Conservation (phyloP, 2,888 invertebrate species). For the Lottia gigantea region DNA sequence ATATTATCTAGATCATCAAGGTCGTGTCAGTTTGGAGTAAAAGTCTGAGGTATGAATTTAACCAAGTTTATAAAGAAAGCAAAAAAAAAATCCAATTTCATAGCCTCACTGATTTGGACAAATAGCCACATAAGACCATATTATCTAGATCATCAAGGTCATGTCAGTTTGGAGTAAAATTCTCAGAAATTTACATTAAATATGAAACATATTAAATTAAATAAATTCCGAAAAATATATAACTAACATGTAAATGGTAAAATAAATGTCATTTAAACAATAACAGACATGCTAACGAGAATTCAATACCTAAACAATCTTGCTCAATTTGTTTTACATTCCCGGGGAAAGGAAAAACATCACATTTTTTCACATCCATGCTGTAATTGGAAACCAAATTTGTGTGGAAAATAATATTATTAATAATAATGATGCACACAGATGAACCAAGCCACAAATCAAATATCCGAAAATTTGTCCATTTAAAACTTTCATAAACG, state of each 20-base stretch:
- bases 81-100: background rate
- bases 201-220: background rate
- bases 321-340: background rate
- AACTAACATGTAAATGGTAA: background rate
- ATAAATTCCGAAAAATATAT: background rate
- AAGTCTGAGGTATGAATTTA: too few species aligned
- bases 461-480: too few species aligned
- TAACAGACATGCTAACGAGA: background rate
- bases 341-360: background rate
- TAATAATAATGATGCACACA: too few species aligned
- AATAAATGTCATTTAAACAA: too few species aligned
- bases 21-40: too few species aligned
- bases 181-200: background rate
- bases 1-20: too few species aligned
- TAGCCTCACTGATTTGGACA: too few species aligned
- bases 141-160: too few species aligned
- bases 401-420: background rate
- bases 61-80: background rate
- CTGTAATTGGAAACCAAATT: background rate
- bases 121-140: too few species aligned
- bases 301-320: background rate
- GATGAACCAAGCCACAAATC: too few species aligned
- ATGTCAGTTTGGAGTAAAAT: too few species aligned
- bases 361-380: background rate
- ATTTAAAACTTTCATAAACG: too few species aligned